Conservation (phyloP, 2,797 vertebrate species). For the Agapornis canus region DNA sequence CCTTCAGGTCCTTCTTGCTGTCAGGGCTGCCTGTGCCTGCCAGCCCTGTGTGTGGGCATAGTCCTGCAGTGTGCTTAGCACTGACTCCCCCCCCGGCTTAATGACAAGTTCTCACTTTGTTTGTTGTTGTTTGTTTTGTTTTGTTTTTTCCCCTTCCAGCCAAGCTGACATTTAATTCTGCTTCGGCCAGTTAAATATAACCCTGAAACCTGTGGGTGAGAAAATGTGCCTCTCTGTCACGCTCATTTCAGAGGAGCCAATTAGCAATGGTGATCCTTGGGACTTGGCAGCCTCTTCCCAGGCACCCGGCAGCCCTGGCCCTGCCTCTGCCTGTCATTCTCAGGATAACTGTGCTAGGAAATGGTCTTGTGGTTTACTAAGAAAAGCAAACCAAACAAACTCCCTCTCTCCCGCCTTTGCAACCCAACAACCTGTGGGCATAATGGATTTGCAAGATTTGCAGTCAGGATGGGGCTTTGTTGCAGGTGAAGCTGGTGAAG, state of each 20-base stretch:
- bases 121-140: slow-evolving; percentile 70
- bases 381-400: slow-evolving; percentile 61
- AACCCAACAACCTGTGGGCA: slow-evolving; percentile 54
- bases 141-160: slow-evolving; percentile 66
- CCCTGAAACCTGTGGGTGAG: slow-evolving; percentile 48
- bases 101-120: slow-evolving; percentile 73
- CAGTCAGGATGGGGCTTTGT: slow-evolving; percentile 32
- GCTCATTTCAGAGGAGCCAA: slow-evolving; percentile 59
- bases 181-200: slow-evolving; percentile 63
- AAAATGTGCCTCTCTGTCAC: slow-evolving; percentile 67
- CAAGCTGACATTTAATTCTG: slow-evolving; percentile 70
- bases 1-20: not conserved
- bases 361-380: slow-evolving; percentile 61
- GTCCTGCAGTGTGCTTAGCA: not conserved
- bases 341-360: slow-evolving; percentile 49
- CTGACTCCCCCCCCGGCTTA: slow-evolving; percentile 21
- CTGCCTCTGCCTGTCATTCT: slow-evolving; percentile 61
- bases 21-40: not conserved
- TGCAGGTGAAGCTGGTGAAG: not conserved
- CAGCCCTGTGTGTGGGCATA: slow-evolving; percentile 36
- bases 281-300: slow-evolving; percentile 52
- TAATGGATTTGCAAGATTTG: slow-evolving; percentile 53
- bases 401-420: not conserved
- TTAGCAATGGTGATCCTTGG: slow-evolving; percentile 63
- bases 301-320: slow-evolving; percentile 35